Percentiles rank a stretch among this genome's conserved stretches.
phyloP scores from a whole-genome alignment of 2,113 vertebrate genomes.

The Ifrita kowaldi region DNA sequence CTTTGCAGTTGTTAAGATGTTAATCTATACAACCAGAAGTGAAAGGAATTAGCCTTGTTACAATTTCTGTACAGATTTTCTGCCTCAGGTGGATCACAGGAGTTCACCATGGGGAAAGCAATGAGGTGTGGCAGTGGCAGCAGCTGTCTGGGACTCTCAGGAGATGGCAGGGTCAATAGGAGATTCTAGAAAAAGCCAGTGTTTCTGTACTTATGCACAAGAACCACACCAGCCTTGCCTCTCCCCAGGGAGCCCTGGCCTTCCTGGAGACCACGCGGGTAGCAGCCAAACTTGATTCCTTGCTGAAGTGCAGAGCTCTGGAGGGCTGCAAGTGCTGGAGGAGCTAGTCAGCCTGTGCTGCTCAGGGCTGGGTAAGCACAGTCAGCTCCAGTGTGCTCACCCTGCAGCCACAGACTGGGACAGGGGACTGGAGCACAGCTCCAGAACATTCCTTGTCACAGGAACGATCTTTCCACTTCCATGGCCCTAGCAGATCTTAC shows the following conservation, averaged over 20 bases:
- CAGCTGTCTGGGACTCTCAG: neutral
- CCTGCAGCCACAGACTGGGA: neutral
- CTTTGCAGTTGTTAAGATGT: neutral
- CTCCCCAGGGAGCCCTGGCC: neutral
- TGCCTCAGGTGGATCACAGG: neutral
- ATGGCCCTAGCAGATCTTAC: neutral
- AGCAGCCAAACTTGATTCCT: neutral
- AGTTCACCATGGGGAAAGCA: neutral
- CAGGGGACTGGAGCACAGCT: neutral
- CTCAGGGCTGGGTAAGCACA: too few species aligned
- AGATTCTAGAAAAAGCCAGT: neutral
- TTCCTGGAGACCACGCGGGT: neutral
- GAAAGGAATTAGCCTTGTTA: neutral
- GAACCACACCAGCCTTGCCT: neutral
- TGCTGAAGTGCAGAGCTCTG: neutral
- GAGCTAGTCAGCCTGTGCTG: neutral
- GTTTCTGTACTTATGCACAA: neutral
- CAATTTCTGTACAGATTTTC: neutral
- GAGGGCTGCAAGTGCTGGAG: neutral
- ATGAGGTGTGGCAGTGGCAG: neutral
- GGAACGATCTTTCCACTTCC: neutral
- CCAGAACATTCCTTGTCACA: neutral
- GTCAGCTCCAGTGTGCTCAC: neutral
- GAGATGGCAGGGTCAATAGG: neutral
- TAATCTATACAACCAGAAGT: neutral